These are phyloP conservation scores for Leptinotarsa haldemani DNA, from an alignment of 2,888 invertebrate genomes.

Conservation along the genomic window DNA sequence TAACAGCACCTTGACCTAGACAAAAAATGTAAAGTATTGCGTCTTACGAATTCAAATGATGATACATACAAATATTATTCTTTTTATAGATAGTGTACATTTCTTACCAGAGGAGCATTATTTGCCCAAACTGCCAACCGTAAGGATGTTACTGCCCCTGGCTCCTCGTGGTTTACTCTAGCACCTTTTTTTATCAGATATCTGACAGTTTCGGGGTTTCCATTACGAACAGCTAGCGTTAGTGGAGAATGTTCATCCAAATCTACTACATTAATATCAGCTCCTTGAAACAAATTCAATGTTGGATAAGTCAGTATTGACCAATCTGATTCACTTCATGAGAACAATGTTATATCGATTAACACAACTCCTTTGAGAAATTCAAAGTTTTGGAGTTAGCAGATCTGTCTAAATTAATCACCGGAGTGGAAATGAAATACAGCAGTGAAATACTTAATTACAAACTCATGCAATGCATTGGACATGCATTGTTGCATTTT, in stretches of 20 bases:
- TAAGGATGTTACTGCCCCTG: conserved; percentile 77
- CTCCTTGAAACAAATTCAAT: conserved; percentile 61
- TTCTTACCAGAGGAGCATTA: conserved; percentile 69
- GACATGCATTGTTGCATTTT: too few relatives aligned
- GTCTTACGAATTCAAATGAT: conserved; percentile 2
- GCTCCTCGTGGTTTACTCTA: conserved; percentile 77
- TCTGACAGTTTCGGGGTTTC: conserved; percentile 63
- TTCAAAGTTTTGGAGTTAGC: too few relatives aligned
- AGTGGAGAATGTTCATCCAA: conserved; percentile 67
- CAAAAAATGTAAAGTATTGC: not conserved
- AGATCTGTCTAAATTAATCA: too few relatives aligned
- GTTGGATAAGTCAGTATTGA: not conserved
- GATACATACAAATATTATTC: not conserved
- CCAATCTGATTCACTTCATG: too few relatives aligned
- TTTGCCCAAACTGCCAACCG: conserved; percentile 77
- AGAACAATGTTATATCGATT: too few relatives aligned
- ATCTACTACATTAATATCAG: conserved; percentile 71
- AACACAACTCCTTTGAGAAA: too few relatives aligned
- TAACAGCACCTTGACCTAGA: conserved; percentile 65
- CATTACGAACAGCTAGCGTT: conserved; percentile 64
- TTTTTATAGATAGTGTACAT: not conserved
- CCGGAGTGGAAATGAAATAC: too few relatives aligned
- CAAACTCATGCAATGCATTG: too few relatives aligned
- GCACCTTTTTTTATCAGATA: conserved; percentile 71
- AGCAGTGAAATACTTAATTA: too few relatives aligned